Evolutionary conservation across 2,113 vertebrate genomes (phyloP), one percentile per base, ranked within the genome.

Genomic region (Bos indicus): DNA sequence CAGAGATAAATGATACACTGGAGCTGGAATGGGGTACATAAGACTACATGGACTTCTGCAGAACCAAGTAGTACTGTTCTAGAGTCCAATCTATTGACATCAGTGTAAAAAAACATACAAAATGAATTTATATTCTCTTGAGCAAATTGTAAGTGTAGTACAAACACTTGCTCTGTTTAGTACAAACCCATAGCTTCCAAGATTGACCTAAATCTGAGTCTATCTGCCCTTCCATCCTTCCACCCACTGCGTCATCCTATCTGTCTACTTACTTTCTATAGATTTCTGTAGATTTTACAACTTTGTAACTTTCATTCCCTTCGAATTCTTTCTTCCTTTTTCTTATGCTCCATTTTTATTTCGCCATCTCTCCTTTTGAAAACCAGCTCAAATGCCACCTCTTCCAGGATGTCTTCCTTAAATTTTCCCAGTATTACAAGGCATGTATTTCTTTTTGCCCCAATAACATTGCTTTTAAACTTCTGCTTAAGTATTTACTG

Each of bases 231-330:
- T 51, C 26, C 8, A 4, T 4, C 15, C 3, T 46, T 51, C 48
- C 3, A 5, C 14, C 23, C 17, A 15, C 25, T 2, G 0, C 3
- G 46, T 11, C 2, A 36, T 26, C 36, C 14, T 25, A 5, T 80
- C 28, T 59, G 1, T 5, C 36, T 13, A 3, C 33, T 59, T 16
- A 28, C 28, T 57, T 60, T 59, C 16, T 40, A 56, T 25, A 23
- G 46, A 57, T 12, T 11, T 9, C 51, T 67, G 6, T 1, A 43
- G 11, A 17, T n/a, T n/a, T 81, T 43, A 7, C 7, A 28, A 23
- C 25, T 78, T 30, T 21, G 36, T 30, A 33, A 33, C 30, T 40
- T 93, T 25, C 26, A 48, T 40, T 88, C 13, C n/a, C 10, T 67
- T 40, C 13, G 21, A 88, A 48, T 51, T 67, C 5, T 43, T 82